Percentiles rank a stretch among this genome's conserved stretches.
Evolutionary conservation across 2,888 invertebrate species (phyloP).

Genomic region (Xanthorhoe designata): DNA sequence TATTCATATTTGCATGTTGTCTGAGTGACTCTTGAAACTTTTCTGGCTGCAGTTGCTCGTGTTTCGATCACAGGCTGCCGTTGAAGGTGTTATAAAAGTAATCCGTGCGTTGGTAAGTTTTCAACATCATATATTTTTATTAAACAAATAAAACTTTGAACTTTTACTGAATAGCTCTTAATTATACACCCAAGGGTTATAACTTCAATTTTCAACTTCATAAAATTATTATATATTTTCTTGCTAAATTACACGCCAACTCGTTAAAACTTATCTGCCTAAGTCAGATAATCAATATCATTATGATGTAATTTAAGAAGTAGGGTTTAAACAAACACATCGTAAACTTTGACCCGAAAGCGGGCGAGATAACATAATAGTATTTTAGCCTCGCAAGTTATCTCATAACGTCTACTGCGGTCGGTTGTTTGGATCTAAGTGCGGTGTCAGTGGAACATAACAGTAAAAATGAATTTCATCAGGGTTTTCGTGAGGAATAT

Average conservation of each 20-base stretch:
- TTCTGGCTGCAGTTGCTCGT: slow-evolving; percentile 31
- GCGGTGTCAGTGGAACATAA: slow-evolving; percentile 41
- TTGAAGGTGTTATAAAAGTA: slow-evolving; percentile 22
- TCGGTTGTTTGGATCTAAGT: slow-evolving; percentile 46
- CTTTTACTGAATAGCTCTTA: background rate
- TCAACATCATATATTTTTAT: background rate
- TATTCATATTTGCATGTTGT: slow-evolving; percentile 35
- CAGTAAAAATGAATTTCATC: slow-evolving; percentile 66
- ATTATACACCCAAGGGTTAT: background rate
- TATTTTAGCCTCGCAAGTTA: slow-evolving; percentile 51
- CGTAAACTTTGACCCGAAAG: slow-evolving; percentile 58
- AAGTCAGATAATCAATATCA: slow-evolving; percentile 41
- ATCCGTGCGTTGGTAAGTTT: slow-evolving; percentile 10
- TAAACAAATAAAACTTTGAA: background rate
- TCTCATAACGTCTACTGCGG: slow-evolving; percentile 47
- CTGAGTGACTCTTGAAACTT: slow-evolving; percentile 41
- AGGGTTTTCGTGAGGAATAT: slow-evolving; percentile 69
- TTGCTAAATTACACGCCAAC: slow-evolving; percentile 4
- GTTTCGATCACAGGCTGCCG: slow-evolving; percentile 28
- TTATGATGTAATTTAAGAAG: slow-evolving; percentile 48
- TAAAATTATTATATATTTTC: slow-evolving; percentile 9
- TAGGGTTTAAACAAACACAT: slow-evolving; percentile 44
- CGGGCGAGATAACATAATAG: slow-evolving; percentile 49
- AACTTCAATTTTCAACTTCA: slow-evolving; percentile 3
- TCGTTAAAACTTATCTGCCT: slow-evolving; percentile 25